Percentiles rank a stretch among this genome's conserved stretches.
These are phyloP conservation scores for Tipula vernalis DNA, from an alignment of 2,888 invertebrate genomes.

Conservation along the genomic window DNA sequence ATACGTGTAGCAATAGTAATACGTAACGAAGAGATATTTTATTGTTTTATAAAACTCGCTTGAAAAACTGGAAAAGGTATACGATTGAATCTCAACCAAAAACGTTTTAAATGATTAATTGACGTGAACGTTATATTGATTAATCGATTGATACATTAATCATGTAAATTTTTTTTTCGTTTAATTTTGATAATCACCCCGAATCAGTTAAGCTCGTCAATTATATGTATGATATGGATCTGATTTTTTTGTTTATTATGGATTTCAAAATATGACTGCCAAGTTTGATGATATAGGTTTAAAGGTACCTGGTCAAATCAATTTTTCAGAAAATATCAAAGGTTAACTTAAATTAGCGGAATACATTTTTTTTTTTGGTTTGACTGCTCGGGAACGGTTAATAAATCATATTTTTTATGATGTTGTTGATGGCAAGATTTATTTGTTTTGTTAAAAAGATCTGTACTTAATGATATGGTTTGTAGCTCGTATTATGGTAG, in stretches of 20 bases:
- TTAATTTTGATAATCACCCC: background rate
- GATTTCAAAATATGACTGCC: background rate
- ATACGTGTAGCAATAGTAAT: background rate
- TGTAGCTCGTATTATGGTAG: background rate
- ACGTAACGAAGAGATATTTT: background rate
- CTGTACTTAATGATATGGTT: background rate
- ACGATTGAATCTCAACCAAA: background rate
- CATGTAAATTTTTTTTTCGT: background rate
- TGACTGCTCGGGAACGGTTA: background rate
- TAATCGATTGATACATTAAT: background rate
- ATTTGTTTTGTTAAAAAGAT: background rate
- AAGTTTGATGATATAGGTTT: background rate
- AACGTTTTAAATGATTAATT: background rate
- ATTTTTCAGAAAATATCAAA: background rate
- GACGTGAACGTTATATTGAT: background rate
- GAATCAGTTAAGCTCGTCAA: conserved; percentile 4
- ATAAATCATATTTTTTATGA: background rate
- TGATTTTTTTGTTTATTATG: background rate
- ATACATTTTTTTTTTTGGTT: background rate
- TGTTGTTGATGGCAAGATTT: background rate
- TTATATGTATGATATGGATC: background rate
- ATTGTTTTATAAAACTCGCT: background rate
- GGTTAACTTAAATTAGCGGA: background rate
- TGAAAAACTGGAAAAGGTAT: background rate
- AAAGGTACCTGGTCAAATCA: background rate